phyloP scores from a whole-genome alignment of 2,888 invertebrate genomes.

The Drosophila anceps region DNA sequence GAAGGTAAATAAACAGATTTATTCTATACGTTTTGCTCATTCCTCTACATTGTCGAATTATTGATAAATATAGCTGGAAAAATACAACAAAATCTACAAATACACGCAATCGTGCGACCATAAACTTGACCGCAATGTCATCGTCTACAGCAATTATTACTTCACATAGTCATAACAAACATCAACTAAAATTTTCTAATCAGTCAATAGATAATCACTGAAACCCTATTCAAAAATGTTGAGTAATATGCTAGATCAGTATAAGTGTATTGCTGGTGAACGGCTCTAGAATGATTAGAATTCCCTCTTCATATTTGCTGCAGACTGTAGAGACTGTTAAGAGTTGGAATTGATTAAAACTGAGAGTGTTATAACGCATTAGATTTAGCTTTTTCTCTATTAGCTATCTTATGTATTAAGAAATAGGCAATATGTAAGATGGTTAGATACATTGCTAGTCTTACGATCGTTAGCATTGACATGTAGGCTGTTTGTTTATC shows the following conservation, averaged over 20 bases:
- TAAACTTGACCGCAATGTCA: conserved; percentile 7
- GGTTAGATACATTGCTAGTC: neutral
- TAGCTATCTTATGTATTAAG: no score
- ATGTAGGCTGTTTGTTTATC: neutral
- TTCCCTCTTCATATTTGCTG: neutral
- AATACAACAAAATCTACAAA: neutral
- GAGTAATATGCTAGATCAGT: neutral
- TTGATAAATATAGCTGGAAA: neutral
- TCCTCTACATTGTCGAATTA: neutral
- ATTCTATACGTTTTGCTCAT: neutral
- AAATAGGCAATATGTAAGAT: no score
- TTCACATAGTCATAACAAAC: neutral
- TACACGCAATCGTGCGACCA: neutral
- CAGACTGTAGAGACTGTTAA: neutral
- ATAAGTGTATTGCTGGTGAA: neutral
- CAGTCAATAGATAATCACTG: conserved; percentile 1
- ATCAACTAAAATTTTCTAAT: conserved; percentile 1
- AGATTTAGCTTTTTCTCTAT: neutral
- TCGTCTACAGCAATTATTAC: conserved; percentile 9
- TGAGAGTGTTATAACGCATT: neutral
- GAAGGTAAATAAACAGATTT: neutral
- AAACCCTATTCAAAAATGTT: neutral
- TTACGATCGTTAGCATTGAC: neutral
- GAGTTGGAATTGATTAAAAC: neutral
- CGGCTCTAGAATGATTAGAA: neutral